Conservation (phyloP, 2,888 invertebrate species). For the Autographa gamma region DNA sequence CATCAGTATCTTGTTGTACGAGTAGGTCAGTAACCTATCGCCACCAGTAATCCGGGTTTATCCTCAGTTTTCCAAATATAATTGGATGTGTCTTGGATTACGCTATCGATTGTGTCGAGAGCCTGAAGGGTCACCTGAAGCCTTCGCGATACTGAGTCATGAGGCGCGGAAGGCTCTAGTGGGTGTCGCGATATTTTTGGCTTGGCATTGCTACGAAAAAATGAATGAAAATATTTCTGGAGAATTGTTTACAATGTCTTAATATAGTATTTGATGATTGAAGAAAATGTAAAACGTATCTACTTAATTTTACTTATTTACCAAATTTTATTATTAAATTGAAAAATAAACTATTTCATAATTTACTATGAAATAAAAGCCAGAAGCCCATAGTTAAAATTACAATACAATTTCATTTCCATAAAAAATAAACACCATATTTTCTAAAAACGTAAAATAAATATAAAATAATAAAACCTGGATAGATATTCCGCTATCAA, state of each 20-base stretch:
- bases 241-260: no score
- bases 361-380: no score
- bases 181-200: background rate
- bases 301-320: no score
- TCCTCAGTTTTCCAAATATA: slow-evolving; percentile 2
- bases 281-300: no score
- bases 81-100: slow-evolving; percentile 5
- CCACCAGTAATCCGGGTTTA: background rate
- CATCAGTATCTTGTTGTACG: no score
- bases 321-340: no score
- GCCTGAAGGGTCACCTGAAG: background rate
- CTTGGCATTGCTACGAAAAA: background rate
- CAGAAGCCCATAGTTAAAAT: no score
- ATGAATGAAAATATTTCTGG: background rate
- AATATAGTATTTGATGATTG: no score
- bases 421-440: no score
- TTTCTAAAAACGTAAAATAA: no score
- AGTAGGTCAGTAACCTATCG: background rate
- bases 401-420: no score
- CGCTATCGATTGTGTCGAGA: slow-evolving; percentile 7
- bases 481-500: background rate
- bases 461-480: background rate
- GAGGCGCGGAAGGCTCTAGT: slow-evolving; percentile 2
- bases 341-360: no score
- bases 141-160: background rate